These are phyloP conservation scores for Rhabdomys dilectus DNA, from an alignment of 2,113 vertebrate species.

Conservation along the genomic window DNA sequence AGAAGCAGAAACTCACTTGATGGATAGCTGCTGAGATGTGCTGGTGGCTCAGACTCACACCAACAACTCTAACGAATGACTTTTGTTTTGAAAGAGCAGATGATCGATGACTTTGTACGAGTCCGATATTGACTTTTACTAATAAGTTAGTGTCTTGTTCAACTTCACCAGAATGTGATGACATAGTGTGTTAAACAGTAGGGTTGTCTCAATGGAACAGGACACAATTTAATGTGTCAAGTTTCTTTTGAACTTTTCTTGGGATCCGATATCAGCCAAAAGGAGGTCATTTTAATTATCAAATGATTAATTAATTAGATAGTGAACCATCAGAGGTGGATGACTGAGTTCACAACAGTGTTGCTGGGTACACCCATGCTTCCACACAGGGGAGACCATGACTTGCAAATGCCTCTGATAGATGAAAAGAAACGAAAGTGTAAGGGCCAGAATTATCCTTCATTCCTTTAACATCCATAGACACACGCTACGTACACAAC, in stretches of 20 bases:
- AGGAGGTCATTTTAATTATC: slow-evolving; percentile 90
- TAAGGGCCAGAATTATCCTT: slow-evolving; percentile 31
- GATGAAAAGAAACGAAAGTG: slow-evolving; percentile 69
- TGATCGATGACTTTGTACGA: neutral
- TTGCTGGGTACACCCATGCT: slow-evolving; percentile 64
- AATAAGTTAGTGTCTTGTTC: neutral
- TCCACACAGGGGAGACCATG: slow-evolving; percentile 31
- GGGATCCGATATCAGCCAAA: slow-evolving; percentile 88
- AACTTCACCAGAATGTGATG: slow-evolving; percentile 68
- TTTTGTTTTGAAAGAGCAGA: slow-evolving; percentile 9
- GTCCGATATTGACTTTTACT: neutral
- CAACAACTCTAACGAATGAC: neutral
- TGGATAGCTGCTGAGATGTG: neutral
- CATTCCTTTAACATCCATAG: neutral
- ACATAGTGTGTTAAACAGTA: slow-evolving; percentile 80
- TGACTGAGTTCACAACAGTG: slow-evolving; percentile 80
- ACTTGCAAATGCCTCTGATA: slow-evolving; percentile 49
- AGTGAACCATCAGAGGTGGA: slow-evolving; percentile 84
- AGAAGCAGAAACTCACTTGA: neutral
- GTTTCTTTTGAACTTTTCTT: slow-evolving; percentile 86
- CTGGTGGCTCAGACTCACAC: neutral
- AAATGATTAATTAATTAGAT: slow-evolving; percentile 91
- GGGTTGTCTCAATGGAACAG: slow-evolving; percentile 82
- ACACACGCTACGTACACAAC: neutral
- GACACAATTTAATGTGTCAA: slow-evolving; percentile 85